phyloP scores from a whole-genome alignment of 2,797 vertebrate genomes.

The Coranthus polyacanthus region DNA sequence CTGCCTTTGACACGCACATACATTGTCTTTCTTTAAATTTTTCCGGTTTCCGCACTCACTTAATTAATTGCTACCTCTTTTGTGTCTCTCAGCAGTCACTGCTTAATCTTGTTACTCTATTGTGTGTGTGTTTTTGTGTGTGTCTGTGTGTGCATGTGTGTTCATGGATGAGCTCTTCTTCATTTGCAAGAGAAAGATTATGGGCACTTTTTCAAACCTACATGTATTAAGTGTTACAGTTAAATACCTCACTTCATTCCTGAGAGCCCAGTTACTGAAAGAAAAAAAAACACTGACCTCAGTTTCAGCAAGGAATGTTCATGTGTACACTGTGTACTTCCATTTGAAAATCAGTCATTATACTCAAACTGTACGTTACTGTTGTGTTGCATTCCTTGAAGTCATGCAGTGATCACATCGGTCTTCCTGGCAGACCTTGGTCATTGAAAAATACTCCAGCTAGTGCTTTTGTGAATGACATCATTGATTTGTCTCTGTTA shows the following conservation, averaged over 20 bases:
- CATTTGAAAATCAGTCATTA: conserved; percentile 15
- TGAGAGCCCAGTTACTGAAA: conserved; percentile 22
- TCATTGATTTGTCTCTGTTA: conserved; percentile 38
- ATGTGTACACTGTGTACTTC: conserved; percentile 10
- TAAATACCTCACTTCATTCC: conserved; percentile 28
- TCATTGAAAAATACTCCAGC: conserved; percentile 52
- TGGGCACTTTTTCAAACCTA: conserved; percentile 45
- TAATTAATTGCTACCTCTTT: conserved; percentile 78
- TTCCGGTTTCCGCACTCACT: conserved; percentile 60
- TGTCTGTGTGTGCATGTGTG: conserved; percentile 50
- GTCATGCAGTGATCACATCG: conserved; percentile 66
- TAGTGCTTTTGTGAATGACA: conserved; percentile 61
- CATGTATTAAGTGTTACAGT: conserved; percentile 44
- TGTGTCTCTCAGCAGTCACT: conserved; percentile 73
- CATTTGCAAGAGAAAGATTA: conserved; percentile 52
- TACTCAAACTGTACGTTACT: conserved; percentile 33
- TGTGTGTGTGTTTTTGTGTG: no score
- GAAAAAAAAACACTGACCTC: conserved; percentile 28
- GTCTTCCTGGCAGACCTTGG: conserved; percentile 60
- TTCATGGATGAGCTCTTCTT: conserved; percentile 57
- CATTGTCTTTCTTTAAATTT: conserved; percentile 73
- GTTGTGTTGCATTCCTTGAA: conserved; percentile 53
- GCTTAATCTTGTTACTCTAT: conserved; percentile 77
- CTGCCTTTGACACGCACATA: conserved; percentile 62
- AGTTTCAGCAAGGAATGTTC: background rate